These are phyloP conservation scores for Fregata magnificens DNA, from an alignment of 2,113 vertebrate genomes.

Conservation along the genomic window DNA sequence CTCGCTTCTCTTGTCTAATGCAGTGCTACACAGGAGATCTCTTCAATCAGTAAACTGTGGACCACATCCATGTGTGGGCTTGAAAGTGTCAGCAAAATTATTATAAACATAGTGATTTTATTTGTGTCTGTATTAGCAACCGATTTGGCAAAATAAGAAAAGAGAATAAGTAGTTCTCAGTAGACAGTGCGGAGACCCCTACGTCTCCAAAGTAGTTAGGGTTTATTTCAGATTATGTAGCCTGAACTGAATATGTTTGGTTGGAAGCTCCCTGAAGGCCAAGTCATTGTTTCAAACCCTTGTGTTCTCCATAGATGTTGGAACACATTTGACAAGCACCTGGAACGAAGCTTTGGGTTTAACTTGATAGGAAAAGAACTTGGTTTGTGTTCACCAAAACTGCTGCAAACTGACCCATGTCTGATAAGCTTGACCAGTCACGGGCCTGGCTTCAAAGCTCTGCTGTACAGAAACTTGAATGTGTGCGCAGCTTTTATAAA, in stretches of 20 bases:
- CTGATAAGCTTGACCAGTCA: not conserved
- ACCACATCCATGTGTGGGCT: not conserved
- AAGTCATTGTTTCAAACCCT: not conserved
- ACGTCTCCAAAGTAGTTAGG: not conserved
- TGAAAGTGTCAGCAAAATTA: not conserved
- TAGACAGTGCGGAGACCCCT: not conserved
- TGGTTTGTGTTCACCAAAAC: not conserved
- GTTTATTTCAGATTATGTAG: not conserved
- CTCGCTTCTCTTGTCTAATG: not conserved
- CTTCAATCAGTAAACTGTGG: not conserved
- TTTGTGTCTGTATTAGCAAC: not conserved
- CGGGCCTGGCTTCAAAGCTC: not conserved
- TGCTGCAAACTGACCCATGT: not conserved
- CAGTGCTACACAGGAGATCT: not conserved
- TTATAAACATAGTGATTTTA: not conserved
- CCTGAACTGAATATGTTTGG: not conserved
- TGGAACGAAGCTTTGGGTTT: not conserved
- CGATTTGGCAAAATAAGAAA: not conserved
- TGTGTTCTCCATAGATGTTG: not conserved
- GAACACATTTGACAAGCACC: not conserved
- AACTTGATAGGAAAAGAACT: not conserved
- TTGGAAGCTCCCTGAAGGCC: not conserved
- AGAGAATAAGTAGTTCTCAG: not conserved
- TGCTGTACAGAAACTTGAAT: not conserved
- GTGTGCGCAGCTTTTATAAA: not conserved